A percentile compares a stretch with the other conserved stretches of the same genome.
Evolutionary conservation across 1,140 invertebrate species (phyloP).

Genomic region (Zaprionus lachaisei): DNA sequence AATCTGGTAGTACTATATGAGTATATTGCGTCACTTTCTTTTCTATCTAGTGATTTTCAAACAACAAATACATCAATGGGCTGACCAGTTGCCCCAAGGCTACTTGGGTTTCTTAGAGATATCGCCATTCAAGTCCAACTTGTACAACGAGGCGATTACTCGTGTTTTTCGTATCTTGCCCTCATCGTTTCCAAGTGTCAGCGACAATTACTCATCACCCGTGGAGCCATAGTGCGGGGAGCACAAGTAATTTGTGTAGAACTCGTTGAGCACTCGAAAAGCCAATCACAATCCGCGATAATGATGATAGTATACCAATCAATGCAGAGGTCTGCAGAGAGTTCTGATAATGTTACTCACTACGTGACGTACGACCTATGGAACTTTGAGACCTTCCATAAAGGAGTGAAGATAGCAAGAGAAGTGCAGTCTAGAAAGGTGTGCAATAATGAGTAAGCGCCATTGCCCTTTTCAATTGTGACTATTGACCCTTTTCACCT

Average conservation of each 20-base stretch:
- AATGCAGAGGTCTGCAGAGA: neutral
- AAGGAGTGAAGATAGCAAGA: neutral
- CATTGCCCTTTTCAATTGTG: neutral
- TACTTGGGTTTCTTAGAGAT: slow-evolving; percentile 20
- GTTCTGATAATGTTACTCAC: slow-evolving; percentile 23
- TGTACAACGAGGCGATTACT: slow-evolving; percentile 58
- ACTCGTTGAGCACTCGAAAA: slow-evolving; percentile 47
- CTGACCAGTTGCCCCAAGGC: neutral
- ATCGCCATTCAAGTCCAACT: slow-evolving; percentile 40
- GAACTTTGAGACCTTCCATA: slow-evolving; percentile 18
- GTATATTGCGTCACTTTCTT: neutral
- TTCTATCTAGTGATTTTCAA: neutral
- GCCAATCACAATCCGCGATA: slow-evolving; percentile 49
- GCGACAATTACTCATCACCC: slow-evolving; percentile 58
- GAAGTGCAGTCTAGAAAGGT: neutral
- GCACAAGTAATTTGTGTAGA: slow-evolving; percentile 24
- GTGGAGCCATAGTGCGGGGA: neutral
- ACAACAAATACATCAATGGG: neutral
- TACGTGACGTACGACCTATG: slow-evolving; percentile 23
- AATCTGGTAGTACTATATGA: neutral
- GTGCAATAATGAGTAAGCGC: slow-evolving; percentile 6
- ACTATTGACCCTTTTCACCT: neutral
- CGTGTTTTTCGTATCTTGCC: slow-evolving; percentile 38
- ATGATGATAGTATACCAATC: slow-evolving; percentile 43
- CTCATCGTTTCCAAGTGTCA: slow-evolving; percentile 21